phyloP scores from a whole-genome alignment of 1,140 invertebrate genomes.

The Latrodectus geometricus region DNA sequence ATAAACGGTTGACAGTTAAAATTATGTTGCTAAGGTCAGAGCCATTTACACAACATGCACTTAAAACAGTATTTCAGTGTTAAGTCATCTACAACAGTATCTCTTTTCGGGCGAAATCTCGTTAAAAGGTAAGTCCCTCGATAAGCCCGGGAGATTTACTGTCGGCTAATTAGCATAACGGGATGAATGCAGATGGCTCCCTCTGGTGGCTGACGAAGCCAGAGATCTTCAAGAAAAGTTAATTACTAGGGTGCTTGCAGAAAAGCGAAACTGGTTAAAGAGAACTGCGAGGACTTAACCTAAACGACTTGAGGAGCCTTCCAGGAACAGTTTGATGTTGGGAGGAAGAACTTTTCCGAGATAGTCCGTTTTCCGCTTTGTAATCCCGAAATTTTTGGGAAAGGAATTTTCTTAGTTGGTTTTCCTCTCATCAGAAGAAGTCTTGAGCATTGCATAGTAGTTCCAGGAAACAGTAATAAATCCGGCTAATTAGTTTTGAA shows the following conservation, averaged over 20 bases:
- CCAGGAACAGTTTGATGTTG: neutral
- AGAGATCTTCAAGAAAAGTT: conserved; percentile 42
- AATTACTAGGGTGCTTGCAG: conserved; percentile 20
- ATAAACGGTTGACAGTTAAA: too few relatives aligned
- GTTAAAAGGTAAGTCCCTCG: conserved; percentile 24
- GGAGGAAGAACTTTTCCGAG: too few relatives aligned
- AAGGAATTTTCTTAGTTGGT: too few relatives aligned
- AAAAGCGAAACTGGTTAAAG: conserved; percentile 5
- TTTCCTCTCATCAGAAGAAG: too few relatives aligned
- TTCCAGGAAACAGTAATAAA: too few relatives aligned
- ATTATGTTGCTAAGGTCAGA: too few relatives aligned
- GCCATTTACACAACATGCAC: too few relatives aligned
- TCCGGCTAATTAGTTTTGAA: too few relatives aligned
- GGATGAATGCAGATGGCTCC: conserved; percentile 1
- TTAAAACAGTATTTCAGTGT: too few relatives aligned
- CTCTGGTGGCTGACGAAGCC: neutral
- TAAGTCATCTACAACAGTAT: neutral
- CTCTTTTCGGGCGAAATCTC: conserved; percentile 27
- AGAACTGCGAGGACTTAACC: neutral
- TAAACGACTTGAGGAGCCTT: conserved; percentile 11
- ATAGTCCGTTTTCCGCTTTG: too few relatives aligned
- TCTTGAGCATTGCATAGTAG: too few relatives aligned
- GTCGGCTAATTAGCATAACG: conserved; percentile 45
- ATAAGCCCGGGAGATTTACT: conserved; percentile 33
- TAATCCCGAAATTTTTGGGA: too few relatives aligned